phyloP scores from a whole-genome alignment of 2,113 vertebrate species.

The Tragelaphus imberbis region DNA sequence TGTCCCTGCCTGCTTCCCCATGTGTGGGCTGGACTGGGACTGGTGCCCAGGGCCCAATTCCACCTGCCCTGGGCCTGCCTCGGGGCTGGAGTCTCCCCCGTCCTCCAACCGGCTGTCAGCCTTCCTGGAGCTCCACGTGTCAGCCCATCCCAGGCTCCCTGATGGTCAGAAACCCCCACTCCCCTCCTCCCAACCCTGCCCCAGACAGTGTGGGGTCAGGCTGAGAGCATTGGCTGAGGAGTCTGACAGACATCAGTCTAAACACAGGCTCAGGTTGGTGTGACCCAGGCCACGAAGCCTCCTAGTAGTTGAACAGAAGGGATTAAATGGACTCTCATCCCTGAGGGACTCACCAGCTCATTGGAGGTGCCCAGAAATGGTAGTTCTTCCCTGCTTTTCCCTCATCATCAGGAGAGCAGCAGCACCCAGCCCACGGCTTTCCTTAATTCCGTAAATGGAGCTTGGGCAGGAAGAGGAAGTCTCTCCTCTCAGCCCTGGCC shows the following conservation, averaged over 20 bases:
- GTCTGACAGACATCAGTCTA: neutral
- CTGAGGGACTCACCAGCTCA: neutral
- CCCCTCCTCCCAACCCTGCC: neutral
- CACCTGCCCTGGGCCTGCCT: neutral
- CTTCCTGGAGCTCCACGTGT: neutral
- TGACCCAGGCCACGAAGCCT: neutral
- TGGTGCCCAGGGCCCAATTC: neutral
- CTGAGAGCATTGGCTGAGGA: neutral
- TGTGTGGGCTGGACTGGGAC: neutral
- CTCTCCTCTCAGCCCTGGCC: neutral
- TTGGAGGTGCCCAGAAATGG: neutral
- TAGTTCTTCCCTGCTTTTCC: neutral
- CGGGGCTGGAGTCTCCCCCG: neutral
- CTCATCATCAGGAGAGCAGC: neutral
- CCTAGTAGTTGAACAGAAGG: neutral
- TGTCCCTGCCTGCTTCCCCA: neutral
- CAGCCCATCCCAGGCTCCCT: neutral
- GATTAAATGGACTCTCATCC: neutral
- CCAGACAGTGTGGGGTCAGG: neutral
- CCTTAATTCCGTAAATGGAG: neutral
- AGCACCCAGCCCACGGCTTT: neutral
- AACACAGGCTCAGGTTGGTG: neutral
- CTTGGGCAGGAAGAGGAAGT: neutral
- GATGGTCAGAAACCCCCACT: neutral
- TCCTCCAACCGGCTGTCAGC: neutral